phyloP scores from a whole-genome alignment of 2,888 invertebrate genomes.

The Morinoia aosen region DNA sequence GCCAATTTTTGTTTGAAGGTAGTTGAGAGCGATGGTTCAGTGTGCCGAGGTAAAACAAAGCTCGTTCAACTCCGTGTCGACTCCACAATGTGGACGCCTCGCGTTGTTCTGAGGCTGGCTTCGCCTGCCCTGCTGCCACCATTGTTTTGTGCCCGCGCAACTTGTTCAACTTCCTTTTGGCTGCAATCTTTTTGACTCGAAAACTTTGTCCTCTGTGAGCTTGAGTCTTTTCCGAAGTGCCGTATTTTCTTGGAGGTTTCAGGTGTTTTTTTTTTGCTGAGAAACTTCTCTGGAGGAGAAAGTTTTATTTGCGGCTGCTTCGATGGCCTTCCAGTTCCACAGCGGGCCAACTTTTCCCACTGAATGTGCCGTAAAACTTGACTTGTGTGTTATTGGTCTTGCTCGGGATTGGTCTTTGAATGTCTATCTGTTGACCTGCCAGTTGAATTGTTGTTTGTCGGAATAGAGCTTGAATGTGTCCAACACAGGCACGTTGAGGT shows the following conservation, averaged over 20 bases:
- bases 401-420: too few relatives aligned
- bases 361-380: slow-evolving; percentile 9
- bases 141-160: background rate
- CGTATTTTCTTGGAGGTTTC: slow-evolving; percentile 6
- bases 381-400: background rate
- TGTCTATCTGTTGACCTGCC: too few relatives aligned
- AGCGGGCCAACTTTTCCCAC: background rate
- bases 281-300: background rate
- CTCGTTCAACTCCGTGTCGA: too few relatives aligned
- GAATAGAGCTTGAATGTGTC: too few relatives aligned
- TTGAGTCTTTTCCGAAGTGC: background rate
- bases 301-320: background rate
- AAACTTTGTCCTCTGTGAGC: background rate
- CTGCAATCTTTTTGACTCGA: background rate
- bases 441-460: too few relatives aligned
- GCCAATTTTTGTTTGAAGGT: too few relatives aligned
- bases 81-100: too few relatives aligned
- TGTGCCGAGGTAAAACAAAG: too few relatives aligned
- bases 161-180: background rate
- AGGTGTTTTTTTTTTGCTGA: background rate
- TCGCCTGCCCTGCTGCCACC: background rate
- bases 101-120: background rate
- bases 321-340: background rate
- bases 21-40: too few relatives aligned
- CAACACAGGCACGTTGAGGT: too few relatives aligned